Evolutionary conservation across 2,888 invertebrate genomes (phyloP).

Genomic region (Phengaris arion): DNA sequence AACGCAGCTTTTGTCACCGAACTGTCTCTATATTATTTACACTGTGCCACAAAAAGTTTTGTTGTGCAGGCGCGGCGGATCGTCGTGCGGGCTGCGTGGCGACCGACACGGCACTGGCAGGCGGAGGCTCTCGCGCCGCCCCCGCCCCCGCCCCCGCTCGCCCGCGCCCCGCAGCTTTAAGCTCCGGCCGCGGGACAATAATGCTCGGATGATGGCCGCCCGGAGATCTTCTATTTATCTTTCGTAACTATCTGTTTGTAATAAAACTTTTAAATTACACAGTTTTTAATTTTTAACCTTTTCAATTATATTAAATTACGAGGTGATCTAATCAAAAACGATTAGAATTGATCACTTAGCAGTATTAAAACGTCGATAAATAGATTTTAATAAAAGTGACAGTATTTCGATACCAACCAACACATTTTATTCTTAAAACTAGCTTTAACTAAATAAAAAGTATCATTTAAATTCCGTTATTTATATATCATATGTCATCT

Average conservation of each 20-base stretch:
- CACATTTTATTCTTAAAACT: too few species aligned
- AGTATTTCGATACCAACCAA: too few species aligned
- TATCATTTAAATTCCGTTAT: too few species aligned
- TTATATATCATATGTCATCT: too few species aligned
- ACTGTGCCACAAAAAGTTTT: constrained; percentile 47
- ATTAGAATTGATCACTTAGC: too few species aligned
- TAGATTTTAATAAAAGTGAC: too few species aligned
- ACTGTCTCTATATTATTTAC: constrained; percentile 4
- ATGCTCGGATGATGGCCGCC: constrained; percentile 74
- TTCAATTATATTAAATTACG: background rate
- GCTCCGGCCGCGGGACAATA: constrained; percentile 74
- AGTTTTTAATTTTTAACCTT: background rate
- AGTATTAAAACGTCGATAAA: background rate
- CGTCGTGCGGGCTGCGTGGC: constrained; percentile 65
- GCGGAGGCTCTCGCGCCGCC: constrained; percentile 67
- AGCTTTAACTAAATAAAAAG: too few species aligned
- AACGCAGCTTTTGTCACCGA: constrained; percentile 23
- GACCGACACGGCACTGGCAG: constrained; percentile 71
- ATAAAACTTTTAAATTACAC: constrained; percentile 2
- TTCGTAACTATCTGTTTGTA: constrained; percentile 58
- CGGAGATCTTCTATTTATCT: constrained; percentile 73
- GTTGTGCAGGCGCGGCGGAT: constrained; percentile 50
- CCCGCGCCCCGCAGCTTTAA: constrained; percentile 67
- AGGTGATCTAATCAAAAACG: too few species aligned
- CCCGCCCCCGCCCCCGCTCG: constrained; percentile 51